Base-by-base conservation (phyloP, 2,888 invertebrate genomes). In the Cerceris ruficornis region DNA sequence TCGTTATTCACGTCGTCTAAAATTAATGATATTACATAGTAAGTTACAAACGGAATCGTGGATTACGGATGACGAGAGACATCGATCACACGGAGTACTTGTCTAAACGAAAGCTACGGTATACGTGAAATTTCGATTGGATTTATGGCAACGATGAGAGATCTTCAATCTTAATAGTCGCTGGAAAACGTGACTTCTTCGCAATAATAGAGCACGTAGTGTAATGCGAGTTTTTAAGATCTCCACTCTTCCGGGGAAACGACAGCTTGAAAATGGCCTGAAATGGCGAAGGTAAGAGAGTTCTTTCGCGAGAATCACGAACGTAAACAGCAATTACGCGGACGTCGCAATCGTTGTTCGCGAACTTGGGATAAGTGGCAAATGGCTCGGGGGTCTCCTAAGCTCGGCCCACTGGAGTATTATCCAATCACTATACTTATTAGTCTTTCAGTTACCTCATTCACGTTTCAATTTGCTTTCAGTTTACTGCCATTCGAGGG, bases 391-490 rank as follows among this genome's bases (percentile, higher is more conserved):
- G 55, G 59, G 70, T 61, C 71, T 49, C 59, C 28, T 66, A 73
- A 67, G 71, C 69, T 61, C 57, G 61, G 52, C 55, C 59, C 74
- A 65, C 39, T 52, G 71, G 65, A 66, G 71, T 81, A 84, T 85
- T 81, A 86, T 84, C 81, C 87, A 81, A 84, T 88, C 83, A 69
- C 64, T 62, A 69, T 77, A 76, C 79, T 87, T 82, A 84, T 86
- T 82, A 86, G 81, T 80, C 86, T 83, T 86, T 82, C 84, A 83
- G 66, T 73, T 73, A 77, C 80, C 86, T 83, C 83, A 84, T 89
- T 89, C 85, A 81, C 85, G 84, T 85, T 86, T 86, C 86, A 89
- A 89, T 89, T 87, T 84, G 83, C 85, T 75, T 80, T 69, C 74
- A 85, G 80, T 89, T 80, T 79, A 79, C 73, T 64, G 75, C 77